Base-by-base conservation (phyloP, 2,113 vertebrate genomes). In the Lycaon pictus region DNA sequence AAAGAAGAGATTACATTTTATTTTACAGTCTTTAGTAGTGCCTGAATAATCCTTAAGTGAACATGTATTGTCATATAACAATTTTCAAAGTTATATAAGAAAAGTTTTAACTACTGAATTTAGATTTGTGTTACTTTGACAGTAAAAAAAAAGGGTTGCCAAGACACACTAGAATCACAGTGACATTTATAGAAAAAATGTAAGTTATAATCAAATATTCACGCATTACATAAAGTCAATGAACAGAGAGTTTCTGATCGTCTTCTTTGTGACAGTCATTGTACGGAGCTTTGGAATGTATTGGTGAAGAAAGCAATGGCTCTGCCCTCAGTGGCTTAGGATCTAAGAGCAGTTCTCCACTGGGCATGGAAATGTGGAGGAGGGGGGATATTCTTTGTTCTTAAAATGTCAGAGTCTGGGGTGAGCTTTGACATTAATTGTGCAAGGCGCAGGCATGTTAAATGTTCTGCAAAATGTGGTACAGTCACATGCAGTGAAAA, bases 81-180 rank as follows among this genome's bases (percentile, higher is more conserved):
- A 82, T 16, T 86, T 96, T 58, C 22, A 93, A 96, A 76, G 32
- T 76, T 79, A 56, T 17, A 15, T 32, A 80, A 90, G 53, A 60
- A 83, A 58, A 76, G 11, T 88, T 93, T 65, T 79, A 91, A 65
- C 55, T 77, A 95, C 13, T 55, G 48, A 60, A 48, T 92, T 89
- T 95, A 82, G 43, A 32, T 71, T 93, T 71, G 62, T 83, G 27
- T 76, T 90, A 74, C 76, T 76, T 76, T 29, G 53, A 56, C 29
- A 37, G 19, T 37, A 74, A 62, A 48, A 96, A 76, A 77, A 56
- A 89, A 82, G 23, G 20, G 16, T 7, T 77, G 15, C 9, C 23
- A 58, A 95, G 16, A 23, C 17, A 95, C 63, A 60, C 76, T 91
- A 80, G 80, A 96, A 95, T 72, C 67, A 62, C 0, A 81, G 15